These are phyloP conservation scores for Lateolabrax maculatus DNA, from an alignment of 2,797 vertebrate species.

Conservation along the genomic window DNA sequence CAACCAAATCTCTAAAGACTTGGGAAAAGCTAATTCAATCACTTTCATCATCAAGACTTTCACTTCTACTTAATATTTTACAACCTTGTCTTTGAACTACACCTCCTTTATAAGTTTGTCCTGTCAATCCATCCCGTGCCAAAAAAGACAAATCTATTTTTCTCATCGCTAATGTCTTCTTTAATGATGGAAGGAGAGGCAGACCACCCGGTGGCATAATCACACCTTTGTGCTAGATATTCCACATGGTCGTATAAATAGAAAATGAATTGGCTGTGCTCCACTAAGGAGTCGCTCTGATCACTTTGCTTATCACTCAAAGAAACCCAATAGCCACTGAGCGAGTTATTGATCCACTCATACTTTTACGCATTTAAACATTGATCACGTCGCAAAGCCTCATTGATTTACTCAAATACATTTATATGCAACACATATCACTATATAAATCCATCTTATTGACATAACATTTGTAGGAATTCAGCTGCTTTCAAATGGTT, in stretches of 20 bases:
- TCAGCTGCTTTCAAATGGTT: conserved; percentile 67
- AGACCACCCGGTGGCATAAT: conserved; percentile 75
- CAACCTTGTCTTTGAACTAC: conserved; percentile 63
- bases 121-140: conserved; percentile 59
- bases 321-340: conserved; percentile 62
- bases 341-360: conserved; percentile 64
- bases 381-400: conserved; percentile 59
- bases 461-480: conserved; percentile 80
- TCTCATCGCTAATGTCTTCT: conserved; percentile 48
- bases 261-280: conserved; percentile 75
- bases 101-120: conserved; percentile 70
- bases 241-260: conserved; percentile 73
- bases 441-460: conserved; percentile 72
- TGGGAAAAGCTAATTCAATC: conserved; percentile 82
- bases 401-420: conserved; percentile 69
- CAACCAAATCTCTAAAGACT: conserved; percentile 78
- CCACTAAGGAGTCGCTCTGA: conserved; percentile 62
- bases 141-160: conserved; percentile 68
- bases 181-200: conserved; percentile 66
- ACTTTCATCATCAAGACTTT: conserved; percentile 78
- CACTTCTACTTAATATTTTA: conserved; percentile 71
- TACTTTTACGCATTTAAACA: conserved; percentile 70
- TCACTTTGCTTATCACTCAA: conserved; percentile 75
- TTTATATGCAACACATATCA: conserved; percentile 65
- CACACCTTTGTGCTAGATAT: conserved; percentile 75